Evolutionary conservation across 2,797 vertebrate species (phyloP).

Genomic region (Manis crassicaudata): DNA sequence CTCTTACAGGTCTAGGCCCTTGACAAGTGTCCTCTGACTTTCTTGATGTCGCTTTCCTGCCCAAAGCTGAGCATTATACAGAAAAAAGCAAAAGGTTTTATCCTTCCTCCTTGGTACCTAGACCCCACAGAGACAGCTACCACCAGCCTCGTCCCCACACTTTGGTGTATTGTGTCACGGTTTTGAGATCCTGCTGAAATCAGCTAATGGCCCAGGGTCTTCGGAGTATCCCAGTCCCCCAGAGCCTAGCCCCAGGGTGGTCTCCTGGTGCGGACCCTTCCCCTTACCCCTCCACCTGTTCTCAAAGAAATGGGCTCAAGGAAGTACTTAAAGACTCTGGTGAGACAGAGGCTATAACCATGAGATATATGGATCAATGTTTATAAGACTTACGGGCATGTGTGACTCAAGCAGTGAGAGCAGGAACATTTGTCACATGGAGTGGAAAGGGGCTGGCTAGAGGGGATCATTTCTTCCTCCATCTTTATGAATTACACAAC

Average conservation of each 20-base stretch:
- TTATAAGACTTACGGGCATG: not conserved
- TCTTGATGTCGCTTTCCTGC: not conserved
- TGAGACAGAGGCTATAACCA: not conserved
- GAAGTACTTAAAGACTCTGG: not conserved
- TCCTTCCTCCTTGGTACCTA: not conserved
- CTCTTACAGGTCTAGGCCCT: not conserved
- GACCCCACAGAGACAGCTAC: fast-evolving
- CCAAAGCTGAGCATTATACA: not conserved
- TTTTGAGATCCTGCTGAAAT: not conserved
- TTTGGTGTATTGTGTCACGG: not conserved
- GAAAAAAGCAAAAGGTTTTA: not conserved
- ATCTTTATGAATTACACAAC: not conserved
- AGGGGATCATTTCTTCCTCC: not conserved
- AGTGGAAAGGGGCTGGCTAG: not conserved
- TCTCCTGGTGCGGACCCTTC: not conserved
- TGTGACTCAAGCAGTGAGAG: not conserved
- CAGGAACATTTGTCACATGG: not conserved
- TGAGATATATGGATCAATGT: slow-evolving; percentile 42
- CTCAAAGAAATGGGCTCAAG: not conserved
- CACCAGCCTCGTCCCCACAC: not conserved
- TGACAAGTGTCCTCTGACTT: not conserved
- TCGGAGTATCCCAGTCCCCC: not conserved
- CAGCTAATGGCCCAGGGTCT: not conserved
- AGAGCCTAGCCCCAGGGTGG: not conserved
- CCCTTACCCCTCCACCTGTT: not conserved